Conservation (phyloP, 2,113 vertebrate species). For the Pandion haliaetus region DNA sequence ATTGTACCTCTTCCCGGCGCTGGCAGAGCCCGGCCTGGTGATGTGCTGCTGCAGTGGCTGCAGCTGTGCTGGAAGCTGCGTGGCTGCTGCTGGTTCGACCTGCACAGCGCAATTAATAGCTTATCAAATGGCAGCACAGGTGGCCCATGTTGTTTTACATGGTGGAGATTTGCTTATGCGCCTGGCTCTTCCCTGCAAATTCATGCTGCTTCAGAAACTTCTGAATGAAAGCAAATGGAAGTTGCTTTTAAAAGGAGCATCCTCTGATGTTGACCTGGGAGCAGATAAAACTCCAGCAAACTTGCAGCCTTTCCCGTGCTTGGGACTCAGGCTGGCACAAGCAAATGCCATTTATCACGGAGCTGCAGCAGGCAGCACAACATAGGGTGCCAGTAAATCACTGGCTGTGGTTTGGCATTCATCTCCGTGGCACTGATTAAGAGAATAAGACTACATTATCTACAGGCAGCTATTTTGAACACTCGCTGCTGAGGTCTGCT, state of each 20-base stretch:
- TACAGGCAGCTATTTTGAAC: neutral
- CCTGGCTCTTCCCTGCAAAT: neutral
- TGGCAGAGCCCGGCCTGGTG: neutral
- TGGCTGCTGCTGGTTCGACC: rapidly evolving
- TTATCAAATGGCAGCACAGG: neutral
- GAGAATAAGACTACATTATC: neutral
- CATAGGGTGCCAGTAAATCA: neutral
- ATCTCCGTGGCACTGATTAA: neutral
- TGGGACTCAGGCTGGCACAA: neutral
- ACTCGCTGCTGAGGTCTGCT: neutral
- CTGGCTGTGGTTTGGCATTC: neutral
- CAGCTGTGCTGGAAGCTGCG: rapidly evolving
- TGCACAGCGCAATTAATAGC: rapidly evolving
- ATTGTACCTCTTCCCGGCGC: neutral
- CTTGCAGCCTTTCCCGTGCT: rapidly evolving
- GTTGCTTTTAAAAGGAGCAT: neutral
- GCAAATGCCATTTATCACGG: neutral
- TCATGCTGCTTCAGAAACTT: neutral
- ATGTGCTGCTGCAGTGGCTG: neutral
- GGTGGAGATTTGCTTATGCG: rapidly evolving
- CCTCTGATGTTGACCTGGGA: rapidly evolving
- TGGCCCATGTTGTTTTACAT: neutral
- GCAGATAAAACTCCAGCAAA: neutral
- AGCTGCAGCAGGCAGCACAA: neutral
- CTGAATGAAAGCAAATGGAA: neutral